Percentiles rank a stretch among this genome's conserved stretches.
phyloP scores from a whole-genome alignment of 2,888 invertebrate species.

The Agonopterix subpropinquella region DNA sequence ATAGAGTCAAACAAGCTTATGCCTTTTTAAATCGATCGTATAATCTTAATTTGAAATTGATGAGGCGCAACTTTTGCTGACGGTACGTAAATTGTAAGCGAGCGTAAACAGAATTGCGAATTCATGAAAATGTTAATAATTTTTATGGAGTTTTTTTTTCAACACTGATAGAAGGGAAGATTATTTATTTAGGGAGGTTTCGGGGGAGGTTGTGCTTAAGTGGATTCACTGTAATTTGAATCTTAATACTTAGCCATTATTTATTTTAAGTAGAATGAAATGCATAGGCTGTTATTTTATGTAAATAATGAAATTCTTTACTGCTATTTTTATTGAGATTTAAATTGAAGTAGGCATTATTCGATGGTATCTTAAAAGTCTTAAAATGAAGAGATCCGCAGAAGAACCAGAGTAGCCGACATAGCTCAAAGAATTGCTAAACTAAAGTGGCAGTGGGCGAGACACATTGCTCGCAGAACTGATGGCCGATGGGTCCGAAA shows the following conservation, averaged over 20 bases:
- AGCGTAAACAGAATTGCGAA: conserved; percentile 43
- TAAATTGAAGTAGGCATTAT: background rate
- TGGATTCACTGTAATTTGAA: conserved; percentile 63
- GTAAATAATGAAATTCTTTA: conserved; percentile 24
- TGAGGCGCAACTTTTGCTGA: no score
- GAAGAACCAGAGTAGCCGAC: no score
- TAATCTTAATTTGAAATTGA: no score
- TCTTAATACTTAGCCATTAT: conserved; percentile 63
- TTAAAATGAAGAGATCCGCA: no score
- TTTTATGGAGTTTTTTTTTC: conserved; percentile 43
- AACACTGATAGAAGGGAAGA: conserved; percentile 41
- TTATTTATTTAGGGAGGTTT: conserved; percentile 46
- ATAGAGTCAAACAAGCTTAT: no score
- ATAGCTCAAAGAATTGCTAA: no score
- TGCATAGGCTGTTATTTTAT: conserved; percentile 39
- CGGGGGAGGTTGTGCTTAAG: conserved; percentile 40
- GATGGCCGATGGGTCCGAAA: no score
- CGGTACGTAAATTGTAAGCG: background rate
- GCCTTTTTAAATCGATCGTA: no score
- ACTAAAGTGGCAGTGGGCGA: no score
- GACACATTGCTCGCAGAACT: no score
- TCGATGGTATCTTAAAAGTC: no score
- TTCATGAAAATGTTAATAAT: conserved; percentile 61
- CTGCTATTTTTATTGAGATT: conserved; percentile 3
- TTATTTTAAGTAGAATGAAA: conserved; percentile 60